Conservation (phyloP, 2,888 invertebrate species). For the Anodontia alba region DNA sequence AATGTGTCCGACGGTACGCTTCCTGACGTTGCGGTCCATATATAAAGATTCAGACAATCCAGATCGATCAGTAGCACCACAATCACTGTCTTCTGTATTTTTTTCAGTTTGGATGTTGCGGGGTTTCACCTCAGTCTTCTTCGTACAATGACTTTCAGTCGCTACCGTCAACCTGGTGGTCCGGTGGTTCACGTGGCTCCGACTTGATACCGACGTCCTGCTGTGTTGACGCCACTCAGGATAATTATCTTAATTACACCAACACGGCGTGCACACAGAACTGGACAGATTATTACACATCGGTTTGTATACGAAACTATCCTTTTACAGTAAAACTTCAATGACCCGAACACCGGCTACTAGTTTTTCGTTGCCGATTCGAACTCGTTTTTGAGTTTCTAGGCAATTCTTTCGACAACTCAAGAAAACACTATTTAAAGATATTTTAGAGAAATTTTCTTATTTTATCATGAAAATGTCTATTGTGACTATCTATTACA, state of each 20-base stretch:
- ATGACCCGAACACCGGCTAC: too few species aligned
- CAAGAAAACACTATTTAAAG: too few species aligned
- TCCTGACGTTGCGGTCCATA: too few species aligned
- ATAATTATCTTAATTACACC: conserved; percentile 46
- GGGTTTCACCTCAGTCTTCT: conserved; percentile 37
- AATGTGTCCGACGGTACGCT: too few species aligned
- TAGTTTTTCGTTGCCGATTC: too few species aligned
- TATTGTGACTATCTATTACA: not conserved
- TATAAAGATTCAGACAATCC: too few species aligned
- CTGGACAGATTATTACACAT: conserved; percentile 38
- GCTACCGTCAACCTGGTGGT: conserved; percentile 48
- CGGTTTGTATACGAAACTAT: conserved; percentile 27
- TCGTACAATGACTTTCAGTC: conserved; percentile 42
- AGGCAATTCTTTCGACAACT: too few species aligned
- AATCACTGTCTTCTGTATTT: too few species aligned
- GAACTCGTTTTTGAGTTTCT: too few species aligned
- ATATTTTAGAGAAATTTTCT: too few species aligned
- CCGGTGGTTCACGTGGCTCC: conserved; percentile 35
- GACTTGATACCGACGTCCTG: conserved; percentile 53
- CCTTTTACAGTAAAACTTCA: too few species aligned
- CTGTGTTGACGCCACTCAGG: conserved; percentile 34
- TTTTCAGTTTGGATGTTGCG: conserved; percentile 57
- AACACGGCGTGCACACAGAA: conserved; percentile 44
- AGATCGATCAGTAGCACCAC: too few species aligned
- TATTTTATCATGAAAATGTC: not conserved